Base-by-base conservation (phyloP, 2,797 vertebrate species). In the Centroberyx gerrardi region DNA sequence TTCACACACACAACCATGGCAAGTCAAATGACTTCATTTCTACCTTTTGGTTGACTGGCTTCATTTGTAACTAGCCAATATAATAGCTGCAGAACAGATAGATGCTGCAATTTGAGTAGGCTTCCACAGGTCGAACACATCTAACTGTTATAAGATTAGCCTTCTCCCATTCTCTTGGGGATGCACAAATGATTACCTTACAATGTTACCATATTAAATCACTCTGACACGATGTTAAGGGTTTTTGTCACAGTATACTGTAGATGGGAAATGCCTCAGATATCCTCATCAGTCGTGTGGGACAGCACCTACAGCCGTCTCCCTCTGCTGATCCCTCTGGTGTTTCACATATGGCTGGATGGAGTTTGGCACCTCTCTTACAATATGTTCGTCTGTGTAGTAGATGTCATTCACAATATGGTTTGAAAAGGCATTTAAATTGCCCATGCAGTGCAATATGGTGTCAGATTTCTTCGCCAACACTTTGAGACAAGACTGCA, bases 381-480 rank as follows among this genome's bases (percentile, higher is more conserved):
- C 72, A 81, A 76, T 61, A 72, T 76, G 76, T 44, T 77, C 67
- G 56, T 2, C 15, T 46, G 22, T 51, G 13, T 33, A 42, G 44
- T 33, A 52, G 15, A 82, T 44, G 49, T 10, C 17, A 13, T 52
- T 66, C 66, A 54, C 73, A 80, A 38, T 69, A 75, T 67, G 80
- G 51, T 68, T 62, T 68, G 36, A 85, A 74, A 86, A 44, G 8
- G 18, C 22, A 49, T 85, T 69, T 68, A 68, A 74, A 80, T 74
- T 62, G 46, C 14, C 46, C 27, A 14, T 44, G 59, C 17, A 51
- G 40, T 54, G 54, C 67, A 80, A 78, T 69, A 72, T 48, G 38
- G 54, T 56, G 31, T 77, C 49, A 62, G 61, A 76, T 68, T 65
- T 60, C 27, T 17, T 64, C 3, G 13, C 49, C 67, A 75, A 31